A percentile compares a stretch with the other conserved stretches of the same genome.
phyloP scores from a whole-genome alignment of 2,888 invertebrate genomes.

The Scrobipalpa costella region DNA sequence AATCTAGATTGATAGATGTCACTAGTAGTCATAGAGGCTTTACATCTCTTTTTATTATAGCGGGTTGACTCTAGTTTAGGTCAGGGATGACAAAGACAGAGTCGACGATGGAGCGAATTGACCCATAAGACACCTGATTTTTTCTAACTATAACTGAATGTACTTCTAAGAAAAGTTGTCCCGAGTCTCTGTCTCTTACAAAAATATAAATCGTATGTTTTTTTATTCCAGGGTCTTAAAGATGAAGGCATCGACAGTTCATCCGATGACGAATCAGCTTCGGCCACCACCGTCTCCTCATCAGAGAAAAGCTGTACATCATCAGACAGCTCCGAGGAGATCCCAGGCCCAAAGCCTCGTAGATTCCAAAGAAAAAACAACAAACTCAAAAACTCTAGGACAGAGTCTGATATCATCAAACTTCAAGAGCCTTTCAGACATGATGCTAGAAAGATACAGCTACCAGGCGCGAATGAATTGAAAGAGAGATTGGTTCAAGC shows the following conservation, averaged over 20 bases:
- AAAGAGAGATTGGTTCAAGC: conserved; percentile 56
- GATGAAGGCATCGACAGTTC: conserved; percentile 80
- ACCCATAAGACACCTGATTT: no score
- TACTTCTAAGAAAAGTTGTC: no score
- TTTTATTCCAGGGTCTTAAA: conserved; percentile 68
- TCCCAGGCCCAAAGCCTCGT: conserved; percentile 54
- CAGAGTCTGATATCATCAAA: conserved; percentile 69
- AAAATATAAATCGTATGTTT: not conserved
- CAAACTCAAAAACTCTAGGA: conserved; percentile 69
- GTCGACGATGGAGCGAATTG: no score
- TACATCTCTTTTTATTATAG: no score
- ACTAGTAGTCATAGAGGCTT: no score
- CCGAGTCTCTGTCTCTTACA: no score
- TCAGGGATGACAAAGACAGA: no score
- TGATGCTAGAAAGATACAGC: conserved; percentile 51
- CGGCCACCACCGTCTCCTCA: conserved; percentile 70
- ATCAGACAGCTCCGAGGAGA: conserved; percentile 71
- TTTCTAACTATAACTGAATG: no score
- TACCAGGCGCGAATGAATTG: conserved; percentile 56
- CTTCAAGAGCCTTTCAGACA: conserved; percentile 55
- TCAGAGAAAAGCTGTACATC: conserved; percentile 76
- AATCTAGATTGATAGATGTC: no score
- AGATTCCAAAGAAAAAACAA: conserved; percentile 70
- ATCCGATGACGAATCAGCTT: conserved; percentile 73
- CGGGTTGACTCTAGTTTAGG: no score